Evolutionary conservation across 2,888 invertebrate genomes (phyloP).

Genomic region (Orchestes rusci): DNA sequence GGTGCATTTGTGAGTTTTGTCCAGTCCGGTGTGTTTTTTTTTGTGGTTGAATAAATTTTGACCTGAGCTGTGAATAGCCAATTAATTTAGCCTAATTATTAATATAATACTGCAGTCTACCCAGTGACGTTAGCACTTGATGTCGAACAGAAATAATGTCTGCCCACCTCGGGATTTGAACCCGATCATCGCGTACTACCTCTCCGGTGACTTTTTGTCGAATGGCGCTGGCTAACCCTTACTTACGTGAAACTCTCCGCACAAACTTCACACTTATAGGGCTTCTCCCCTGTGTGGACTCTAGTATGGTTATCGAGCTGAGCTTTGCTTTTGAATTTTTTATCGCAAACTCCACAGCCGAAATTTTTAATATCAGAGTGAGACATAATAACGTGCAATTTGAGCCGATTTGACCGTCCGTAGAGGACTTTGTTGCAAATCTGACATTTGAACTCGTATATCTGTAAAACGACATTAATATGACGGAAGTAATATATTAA

Average conservation of each 20-base stretch:
- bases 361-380: slow-evolving; percentile 19
- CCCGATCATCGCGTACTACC: too few relatives aligned
- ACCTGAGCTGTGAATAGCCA: slow-evolving; percentile 14
- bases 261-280: slow-evolving; percentile 20
- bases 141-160: too few relatives aligned
- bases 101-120: too few relatives aligned
- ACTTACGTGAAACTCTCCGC: slow-evolving; percentile 17
- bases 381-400: slow-evolving; percentile 17
- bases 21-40: slow-evolving; percentile 16
- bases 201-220: too few relatives aligned
- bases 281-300: slow-evolving; percentile 25
- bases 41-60: slow-evolving; percentile 21
- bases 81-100: too few relatives aligned
- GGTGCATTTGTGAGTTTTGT: slow-evolving; percentile 19
- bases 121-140: too few relatives aligned
- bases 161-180: too few relatives aligned
- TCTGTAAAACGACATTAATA: slow-evolving; percentile 2
- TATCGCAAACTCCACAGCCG: slow-evolving; percentile 18
- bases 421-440: slow-evolving; percentile 16
- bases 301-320: slow-evolving; percentile 19
- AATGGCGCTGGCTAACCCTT: neutral
- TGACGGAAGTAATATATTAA: neutral
- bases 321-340: slow-evolving; percentile 19
- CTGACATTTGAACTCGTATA: slow-evolving; percentile 18
- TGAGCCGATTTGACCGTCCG: slow-evolving; percentile 18